phyloP scores from a whole-genome alignment of 1,140 invertebrate genomes.

The Manduca sexta region DNA sequence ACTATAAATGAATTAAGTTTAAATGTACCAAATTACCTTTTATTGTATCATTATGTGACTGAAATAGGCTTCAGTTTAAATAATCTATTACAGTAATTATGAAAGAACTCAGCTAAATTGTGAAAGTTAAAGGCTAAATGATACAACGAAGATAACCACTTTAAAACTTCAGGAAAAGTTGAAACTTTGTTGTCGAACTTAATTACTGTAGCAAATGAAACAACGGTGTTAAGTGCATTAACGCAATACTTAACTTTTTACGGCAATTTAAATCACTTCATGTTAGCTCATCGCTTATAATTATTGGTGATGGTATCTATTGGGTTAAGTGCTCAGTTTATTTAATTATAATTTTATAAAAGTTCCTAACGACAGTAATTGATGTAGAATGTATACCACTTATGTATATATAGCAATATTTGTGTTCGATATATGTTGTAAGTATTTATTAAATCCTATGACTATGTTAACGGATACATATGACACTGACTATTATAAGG shows the following conservation, averaged over 20 bases:
- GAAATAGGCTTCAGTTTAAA: too few species aligned
- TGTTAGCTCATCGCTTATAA: constrained; percentile 34
- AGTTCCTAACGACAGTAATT: background rate
- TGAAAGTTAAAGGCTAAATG: constrained; percentile 7
- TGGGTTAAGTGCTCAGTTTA: constrained; percentile 4
- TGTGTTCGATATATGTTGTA: too few species aligned
- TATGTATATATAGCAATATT: background rate
- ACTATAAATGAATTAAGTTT: too few species aligned
- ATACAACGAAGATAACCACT: constrained; percentile 32
- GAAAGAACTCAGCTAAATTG: background rate
- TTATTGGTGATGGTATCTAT: constrained; percentile 20
- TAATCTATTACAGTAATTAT: too few species aligned
- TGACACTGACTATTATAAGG: too few species aligned
- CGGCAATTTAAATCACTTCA: constrained; percentile 26
- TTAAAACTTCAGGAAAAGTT: constrained; percentile 36
- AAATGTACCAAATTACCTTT: too few species aligned
- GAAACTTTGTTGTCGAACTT: constrained; percentile 20
- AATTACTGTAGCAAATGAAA: constrained; percentile 42
- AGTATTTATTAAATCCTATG: too few species aligned
- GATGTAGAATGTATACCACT: background rate
- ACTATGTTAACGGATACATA: too few species aligned
- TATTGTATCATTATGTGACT: too few species aligned
- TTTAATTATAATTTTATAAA: constrained; percentile 13
- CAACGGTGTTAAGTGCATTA: constrained; percentile 34
- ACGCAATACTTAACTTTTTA: constrained; percentile 40